Evolutionary conservation across 2,888 invertebrate species (phyloP).

Genomic region (Acrobasis suavella): DNA sequence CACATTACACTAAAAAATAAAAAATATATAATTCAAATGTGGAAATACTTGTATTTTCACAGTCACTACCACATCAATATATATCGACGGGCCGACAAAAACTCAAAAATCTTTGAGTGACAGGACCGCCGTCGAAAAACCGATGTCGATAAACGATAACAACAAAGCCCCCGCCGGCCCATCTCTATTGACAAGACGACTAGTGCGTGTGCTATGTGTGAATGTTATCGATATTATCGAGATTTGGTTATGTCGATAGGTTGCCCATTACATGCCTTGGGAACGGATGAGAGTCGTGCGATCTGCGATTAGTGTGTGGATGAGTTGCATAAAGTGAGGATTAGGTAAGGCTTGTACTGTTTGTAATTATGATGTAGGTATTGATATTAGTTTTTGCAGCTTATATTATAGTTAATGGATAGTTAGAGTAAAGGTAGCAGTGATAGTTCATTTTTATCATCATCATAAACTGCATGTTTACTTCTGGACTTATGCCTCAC

Average conservation of each 20-base stretch:
- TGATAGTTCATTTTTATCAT: too few species aligned
- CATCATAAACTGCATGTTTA: too few species aligned
- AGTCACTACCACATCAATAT: constrained; percentile 56
- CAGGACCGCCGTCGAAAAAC: constrained; percentile 78
- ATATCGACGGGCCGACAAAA: constrained; percentile 68
- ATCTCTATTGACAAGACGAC: constrained; percentile 72
- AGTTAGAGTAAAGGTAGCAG: too few species aligned
- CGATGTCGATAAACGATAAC: constrained; percentile 74
- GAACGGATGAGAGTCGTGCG: constrained; percentile 62
- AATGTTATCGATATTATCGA: constrained; percentile 78
- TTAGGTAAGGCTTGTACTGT: constrained; percentile 8
- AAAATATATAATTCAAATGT: background rate
- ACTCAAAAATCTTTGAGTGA: constrained; percentile 75
- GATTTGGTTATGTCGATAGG: constrained; percentile 70
- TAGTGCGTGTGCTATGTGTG: constrained; percentile 80
- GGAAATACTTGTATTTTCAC: constrained; percentile 6
- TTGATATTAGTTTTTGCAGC: background rate
- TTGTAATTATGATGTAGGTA: background rate
- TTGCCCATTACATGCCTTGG: constrained; percentile 70
- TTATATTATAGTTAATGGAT: too few species aligned
- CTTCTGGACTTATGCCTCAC: too few species aligned
- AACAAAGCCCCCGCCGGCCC: constrained; percentile 76
- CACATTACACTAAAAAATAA: too few species aligned
- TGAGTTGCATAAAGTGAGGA: constrained; percentile 14
- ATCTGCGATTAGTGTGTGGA: constrained; percentile 30